Evolutionary conservation across 2,797 vertebrate genomes (phyloP).

Genomic region (Cheracebus regulus): DNA sequence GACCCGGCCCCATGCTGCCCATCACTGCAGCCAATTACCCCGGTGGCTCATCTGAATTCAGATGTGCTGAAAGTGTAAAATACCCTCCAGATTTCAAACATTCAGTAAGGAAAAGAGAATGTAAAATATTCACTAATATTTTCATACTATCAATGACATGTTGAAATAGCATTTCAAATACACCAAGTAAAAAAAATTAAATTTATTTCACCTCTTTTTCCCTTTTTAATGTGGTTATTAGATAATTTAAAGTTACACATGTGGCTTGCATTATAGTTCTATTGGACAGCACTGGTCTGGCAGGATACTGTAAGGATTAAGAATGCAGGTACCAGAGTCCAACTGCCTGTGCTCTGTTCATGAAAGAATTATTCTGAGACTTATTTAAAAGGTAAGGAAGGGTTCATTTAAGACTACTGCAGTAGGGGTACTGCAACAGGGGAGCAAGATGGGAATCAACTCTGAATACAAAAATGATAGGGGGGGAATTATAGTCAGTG

Average conservation of each 20-base stretch:
- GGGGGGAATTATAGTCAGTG: not conserved
- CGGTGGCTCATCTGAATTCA: not conserved
- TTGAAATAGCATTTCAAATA: not conserved
- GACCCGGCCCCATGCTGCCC: too few relatives aligned
- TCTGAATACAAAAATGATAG: not conserved
- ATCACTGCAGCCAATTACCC: not conserved
- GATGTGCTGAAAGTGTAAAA: not conserved
- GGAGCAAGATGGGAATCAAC: not conserved
- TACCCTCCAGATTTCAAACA: not conserved
- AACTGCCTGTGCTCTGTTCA: not conserved
- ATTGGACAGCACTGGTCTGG: not conserved
- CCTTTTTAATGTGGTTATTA: not conserved
- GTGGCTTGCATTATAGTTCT: not conserved
- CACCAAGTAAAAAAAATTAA: not conserved
- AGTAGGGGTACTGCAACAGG: not conserved
- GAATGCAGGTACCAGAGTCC: not conserved
- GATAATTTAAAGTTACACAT: not conserved
- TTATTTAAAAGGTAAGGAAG: not conserved
- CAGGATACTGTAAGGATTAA: fast-evolving
- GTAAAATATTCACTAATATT: not conserved
- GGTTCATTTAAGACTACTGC: not conserved
- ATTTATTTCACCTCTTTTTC: not conserved
- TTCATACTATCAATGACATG: not conserved
- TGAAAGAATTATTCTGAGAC: not conserved
- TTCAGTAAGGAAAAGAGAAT: not conserved